Evolutionary conservation across 2,113 vertebrate genomes (phyloP).

Genomic region (Sorex fumeus): DNA sequence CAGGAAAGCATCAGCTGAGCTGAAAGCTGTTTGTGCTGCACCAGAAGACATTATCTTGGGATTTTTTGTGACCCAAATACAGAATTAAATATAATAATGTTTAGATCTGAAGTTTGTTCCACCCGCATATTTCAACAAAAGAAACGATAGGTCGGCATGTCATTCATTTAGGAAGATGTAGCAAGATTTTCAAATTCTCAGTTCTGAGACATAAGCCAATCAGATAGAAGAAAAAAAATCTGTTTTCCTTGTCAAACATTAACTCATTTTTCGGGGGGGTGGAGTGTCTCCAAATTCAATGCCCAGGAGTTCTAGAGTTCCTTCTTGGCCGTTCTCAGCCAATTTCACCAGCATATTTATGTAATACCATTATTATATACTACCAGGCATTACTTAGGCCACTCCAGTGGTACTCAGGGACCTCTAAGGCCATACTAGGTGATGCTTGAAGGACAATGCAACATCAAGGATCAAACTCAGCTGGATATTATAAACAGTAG

Average conservation of each 20-base stretch:
- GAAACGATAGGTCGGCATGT: background rate
- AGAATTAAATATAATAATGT: constrained; percentile 75
- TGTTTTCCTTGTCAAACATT: constrained; percentile 22
- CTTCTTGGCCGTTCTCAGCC: too few relatives aligned
- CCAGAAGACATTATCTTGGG: constrained; percentile 65
- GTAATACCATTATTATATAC: too few relatives aligned
- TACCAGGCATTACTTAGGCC: too few relatives aligned
- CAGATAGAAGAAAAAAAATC: background rate
- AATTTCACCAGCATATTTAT: too few relatives aligned
- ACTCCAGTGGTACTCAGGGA: too few relatives aligned
- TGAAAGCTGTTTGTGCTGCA: constrained; percentile 51
- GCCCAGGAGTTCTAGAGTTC: too few relatives aligned
- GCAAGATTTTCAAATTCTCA: constrained; percentile 50
- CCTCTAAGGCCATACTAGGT: too few relatives aligned
- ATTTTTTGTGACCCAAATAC: constrained; percentile 55
- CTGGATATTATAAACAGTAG: too few relatives aligned
- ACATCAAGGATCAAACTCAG: too few relatives aligned
- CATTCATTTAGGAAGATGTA: constrained; percentile 50
- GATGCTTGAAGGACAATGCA: too few relatives aligned
- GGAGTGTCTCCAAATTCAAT: too few relatives aligned
- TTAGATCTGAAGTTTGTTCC: constrained; percentile 28
- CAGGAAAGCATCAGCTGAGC: constrained; percentile 44
- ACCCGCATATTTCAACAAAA: constrained; percentile 50
- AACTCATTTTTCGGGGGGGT: too few relatives aligned
- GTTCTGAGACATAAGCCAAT: background rate